Evolutionary conservation across 2,888 invertebrate species (phyloP), one percentile per base, ranked within the genome.

Genomic region (Ophioninae sp.): DNA sequence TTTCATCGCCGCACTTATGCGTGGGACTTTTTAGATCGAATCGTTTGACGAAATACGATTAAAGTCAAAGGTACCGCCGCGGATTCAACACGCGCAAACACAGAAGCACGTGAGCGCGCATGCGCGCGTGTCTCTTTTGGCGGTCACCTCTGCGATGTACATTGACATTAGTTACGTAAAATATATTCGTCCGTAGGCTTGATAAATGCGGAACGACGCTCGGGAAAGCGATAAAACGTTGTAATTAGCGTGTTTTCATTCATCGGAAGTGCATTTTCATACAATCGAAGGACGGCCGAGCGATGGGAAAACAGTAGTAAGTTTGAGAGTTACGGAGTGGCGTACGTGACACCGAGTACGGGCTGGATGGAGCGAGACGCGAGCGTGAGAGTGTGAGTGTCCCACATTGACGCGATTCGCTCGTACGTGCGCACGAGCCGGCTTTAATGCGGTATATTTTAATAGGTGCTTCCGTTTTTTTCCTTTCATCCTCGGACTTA

Each of bases 331-430:
- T 62, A 6, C 50, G 64, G 69, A 84, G 86, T 90, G 91, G 92
- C 89, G 89, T 92, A 92, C 92, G 92, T 92, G 92, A 91, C 92
- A 87, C 88, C 83, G 80, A 79, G 86, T 84, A 77, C 86, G 87
- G 88, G 88, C 88, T 89, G 89, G 89, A 92, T 92, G 92, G 91
- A 89, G 90, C 84, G 57, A 67, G 17, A 21, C 20, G 39, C 61
- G 8, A 44, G 82, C 56, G 56, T 56, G 62, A 20, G 67, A 39
- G 56, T 56, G 81, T 67, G 39, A 10, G 76, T 83, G 79, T 69
- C 37, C 20, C 70, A 69, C 70, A 56, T 74, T 39, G 56, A 57
- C 39, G 70, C 23, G 59, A 5, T 17, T 13, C 61, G 23, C 23
- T 30, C 61, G 72, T 23, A 61, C 64, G 21, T 44, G 59, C 56